phyloP scores from a whole-genome alignment of 2,888 invertebrate genomes.

The Autographa gamma region DNA sequence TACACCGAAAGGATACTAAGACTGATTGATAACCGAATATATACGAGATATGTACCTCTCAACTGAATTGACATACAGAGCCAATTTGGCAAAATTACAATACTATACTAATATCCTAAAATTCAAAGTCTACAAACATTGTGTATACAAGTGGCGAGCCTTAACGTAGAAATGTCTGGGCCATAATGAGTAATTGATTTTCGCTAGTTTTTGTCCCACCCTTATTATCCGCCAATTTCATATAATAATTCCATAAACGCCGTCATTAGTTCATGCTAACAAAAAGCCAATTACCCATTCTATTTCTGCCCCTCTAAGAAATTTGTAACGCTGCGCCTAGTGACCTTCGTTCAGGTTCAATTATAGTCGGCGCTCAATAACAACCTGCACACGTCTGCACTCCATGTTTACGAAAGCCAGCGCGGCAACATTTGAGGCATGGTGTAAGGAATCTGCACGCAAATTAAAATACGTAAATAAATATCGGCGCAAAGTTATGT shows the following conservation, averaged over 20 bases:
- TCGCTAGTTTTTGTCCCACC: too few species aligned
- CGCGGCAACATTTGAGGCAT: not conserved
- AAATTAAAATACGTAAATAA: conserved; percentile 19
- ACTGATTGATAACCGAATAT: too few species aligned
- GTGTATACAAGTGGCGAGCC: too few species aligned
- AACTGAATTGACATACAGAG: too few species aligned
- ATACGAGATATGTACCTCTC: too few species aligned
- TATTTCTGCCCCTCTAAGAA: not conserved
- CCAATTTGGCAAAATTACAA: too few species aligned
- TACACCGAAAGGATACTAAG: not conserved
- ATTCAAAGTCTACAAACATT: too few species aligned
- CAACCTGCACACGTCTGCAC: not conserved
- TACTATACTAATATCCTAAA: too few species aligned
- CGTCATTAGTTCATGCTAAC: not conserved
- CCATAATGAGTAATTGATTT: too few species aligned
- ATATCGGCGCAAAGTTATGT: conserved; percentile 32
- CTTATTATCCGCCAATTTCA: not conserved
- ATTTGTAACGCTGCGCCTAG: not conserved
- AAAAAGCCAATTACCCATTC: not conserved
- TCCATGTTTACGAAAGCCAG: not conserved
- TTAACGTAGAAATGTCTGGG: too few species aligned
- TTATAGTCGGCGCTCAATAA: not conserved
- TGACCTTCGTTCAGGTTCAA: not conserved
- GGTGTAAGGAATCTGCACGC: conserved; percentile 11
- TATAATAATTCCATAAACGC: not conserved